These are phyloP conservation scores for Augochlora pura DNA, from an alignment of 1,140 invertebrate species.

Conservation along the genomic window DNA sequence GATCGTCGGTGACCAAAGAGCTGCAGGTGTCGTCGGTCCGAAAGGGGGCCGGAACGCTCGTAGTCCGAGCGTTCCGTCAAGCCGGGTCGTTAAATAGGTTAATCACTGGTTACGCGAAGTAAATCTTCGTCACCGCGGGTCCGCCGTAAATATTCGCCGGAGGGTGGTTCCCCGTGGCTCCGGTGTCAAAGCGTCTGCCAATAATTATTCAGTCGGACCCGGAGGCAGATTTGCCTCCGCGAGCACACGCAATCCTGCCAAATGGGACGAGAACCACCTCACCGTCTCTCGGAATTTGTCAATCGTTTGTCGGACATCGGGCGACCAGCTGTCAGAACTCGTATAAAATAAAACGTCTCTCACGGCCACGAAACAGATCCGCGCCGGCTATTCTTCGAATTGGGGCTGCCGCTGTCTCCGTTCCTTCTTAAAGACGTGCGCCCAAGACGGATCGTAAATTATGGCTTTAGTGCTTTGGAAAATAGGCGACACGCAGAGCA, in stretches of 20 bases:
- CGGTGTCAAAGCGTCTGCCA: constrained; percentile 26
- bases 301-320: not conserved
- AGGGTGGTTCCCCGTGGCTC: constrained; percentile 7
- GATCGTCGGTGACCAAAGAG: not conserved
- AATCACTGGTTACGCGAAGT: not conserved
- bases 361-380: too few species aligned
- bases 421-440: too few species aligned
- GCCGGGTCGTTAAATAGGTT: constrained; percentile 13
- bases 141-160: constrained; percentile 14
- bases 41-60: not conserved
- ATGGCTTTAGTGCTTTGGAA: too few species aligned
- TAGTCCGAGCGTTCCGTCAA: not conserved
- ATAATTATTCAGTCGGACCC: constrained; percentile 18
- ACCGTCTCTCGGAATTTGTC: not conserved
- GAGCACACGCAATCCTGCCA: not conserved
- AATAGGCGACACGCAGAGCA: too few species aligned
- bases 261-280: not conserved
- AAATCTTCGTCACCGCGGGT: constrained; percentile 8
- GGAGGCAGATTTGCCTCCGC: not conserved
- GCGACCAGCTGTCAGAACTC: too few species aligned
- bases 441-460: too few species aligned
- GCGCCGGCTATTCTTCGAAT: too few species aligned
- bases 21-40: not conserved
- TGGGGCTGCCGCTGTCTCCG: too few species aligned
- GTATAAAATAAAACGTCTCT: too few species aligned